Evolutionary conservation across 2,113 vertebrate genomes (phyloP).

Genomic region (Ciconia maguari): DNA sequence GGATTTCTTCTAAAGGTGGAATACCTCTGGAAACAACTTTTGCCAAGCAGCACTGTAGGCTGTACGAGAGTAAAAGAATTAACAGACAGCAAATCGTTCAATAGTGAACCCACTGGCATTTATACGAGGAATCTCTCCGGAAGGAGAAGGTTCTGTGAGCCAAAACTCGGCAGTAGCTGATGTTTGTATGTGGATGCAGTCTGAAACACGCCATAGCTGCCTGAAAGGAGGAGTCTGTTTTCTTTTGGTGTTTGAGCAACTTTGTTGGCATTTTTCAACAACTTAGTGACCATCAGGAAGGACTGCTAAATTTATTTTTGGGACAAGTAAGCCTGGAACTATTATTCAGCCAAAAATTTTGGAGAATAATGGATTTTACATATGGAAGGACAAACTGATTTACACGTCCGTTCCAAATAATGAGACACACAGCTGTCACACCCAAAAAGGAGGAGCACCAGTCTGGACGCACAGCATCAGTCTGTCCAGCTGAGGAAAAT

Average conservation of each 20-base stretch:
- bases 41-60: not conserved
- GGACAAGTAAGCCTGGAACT: not conserved
- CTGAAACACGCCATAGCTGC: not conserved
- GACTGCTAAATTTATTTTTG: not conserved
- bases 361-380: not conserved
- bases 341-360: not conserved
- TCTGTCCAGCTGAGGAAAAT: not conserved
- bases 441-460: not conserved
- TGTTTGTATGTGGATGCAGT: not conserved
- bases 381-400: not conserved
- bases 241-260: not conserved
- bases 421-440: not conserved
- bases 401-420: not conserved
- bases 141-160: not conserved
- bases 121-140: not conserved
- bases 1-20: not conserved
- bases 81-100: not conserved
- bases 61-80: not conserved
- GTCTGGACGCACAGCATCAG: not conserved
- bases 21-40: not conserved
- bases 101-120: not conserved
- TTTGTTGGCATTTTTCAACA: not conserved
- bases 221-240: not conserved
- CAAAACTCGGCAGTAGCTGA: not conserved
- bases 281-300: not conserved